A percentile compares a stretch with the other conserved stretches of the same genome.
Conservation (phyloP, 2,888 invertebrate genomes). For the Euproctis similis region DNA sequence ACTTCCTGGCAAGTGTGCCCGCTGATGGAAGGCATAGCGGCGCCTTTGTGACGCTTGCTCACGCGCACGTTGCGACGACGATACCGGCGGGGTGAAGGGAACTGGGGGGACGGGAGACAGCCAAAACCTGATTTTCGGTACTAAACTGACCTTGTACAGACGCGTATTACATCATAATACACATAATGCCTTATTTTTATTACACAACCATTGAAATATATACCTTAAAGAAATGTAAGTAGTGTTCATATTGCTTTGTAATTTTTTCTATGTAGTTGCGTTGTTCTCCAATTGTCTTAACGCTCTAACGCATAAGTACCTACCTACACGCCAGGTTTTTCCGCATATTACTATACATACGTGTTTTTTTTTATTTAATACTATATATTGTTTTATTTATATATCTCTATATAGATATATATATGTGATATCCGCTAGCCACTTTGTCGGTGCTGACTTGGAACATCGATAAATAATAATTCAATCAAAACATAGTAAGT, state of each 20-base stretch:
- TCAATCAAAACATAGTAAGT: too few relatives aligned
- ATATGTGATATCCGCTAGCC: too few relatives aligned
- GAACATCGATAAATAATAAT: too few relatives aligned
- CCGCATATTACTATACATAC: conserved; percentile 65
- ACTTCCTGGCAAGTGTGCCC: conserved; percentile 4
- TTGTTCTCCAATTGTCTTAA: conserved; percentile 23
- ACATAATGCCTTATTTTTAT: conserved; percentile 56
- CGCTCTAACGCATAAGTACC: conserved; percentile 42
- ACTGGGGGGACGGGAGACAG: conserved; percentile 27
- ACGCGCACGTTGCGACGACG: conserved; percentile 22
- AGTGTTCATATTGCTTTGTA: conserved; percentile 16
- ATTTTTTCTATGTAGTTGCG: conserved; percentile 12
- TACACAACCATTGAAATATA: conserved; percentile 8
- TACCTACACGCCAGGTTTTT: conserved; percentile 54
- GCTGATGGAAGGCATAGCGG: conserved; percentile 22
- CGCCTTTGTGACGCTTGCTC: conserved; percentile 50
- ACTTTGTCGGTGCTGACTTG: too few relatives aligned
- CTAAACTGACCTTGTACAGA: conserved; percentile 70
- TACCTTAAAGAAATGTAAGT: conserved; percentile 1
- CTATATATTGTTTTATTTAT: conserved; percentile 23
- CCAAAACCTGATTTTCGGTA: conserved; percentile 71
- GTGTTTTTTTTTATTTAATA: conserved; percentile 43
- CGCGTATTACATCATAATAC: conserved; percentile 67
- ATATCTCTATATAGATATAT: too few relatives aligned
- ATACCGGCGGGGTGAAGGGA: conserved; percentile 24